Evolutionary conservation across 2,113 vertebrate species (phyloP), one percentile per base, ranked within the genome.

Genomic region (Tinamus guttatus): DNA sequence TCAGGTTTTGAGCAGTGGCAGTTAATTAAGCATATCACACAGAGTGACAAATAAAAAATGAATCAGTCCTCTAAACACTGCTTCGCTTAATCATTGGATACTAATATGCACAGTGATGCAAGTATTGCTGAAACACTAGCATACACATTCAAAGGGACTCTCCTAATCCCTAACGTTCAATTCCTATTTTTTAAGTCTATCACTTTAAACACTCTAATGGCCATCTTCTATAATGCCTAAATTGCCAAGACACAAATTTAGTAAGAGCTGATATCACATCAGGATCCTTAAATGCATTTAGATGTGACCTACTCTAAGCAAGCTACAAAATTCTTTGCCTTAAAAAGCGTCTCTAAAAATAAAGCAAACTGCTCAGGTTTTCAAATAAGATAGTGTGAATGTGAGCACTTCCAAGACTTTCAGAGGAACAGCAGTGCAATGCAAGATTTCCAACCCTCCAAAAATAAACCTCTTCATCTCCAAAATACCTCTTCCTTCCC

Each of bases 291-390:
- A 85, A 64, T 27, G 56, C 11, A 69, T 25, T 70, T 83, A 67
- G 45, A 83, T 47, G 74, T 38, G 34, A 40, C 24, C 49, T 90
- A 38, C 14, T 64, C 82, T 78, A 58, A 25, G 6, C 54, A 94
- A 79, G 73, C 15, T 38, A 19, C 36, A 77, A 87, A 89, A 94
- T 91, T 88, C 60, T 81, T 56, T 82, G 86, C 92, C 88, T 81
- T 65, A 95, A 95, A 95, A 95, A 95, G 52, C 43, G 90, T 67
- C 21, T 80, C 85, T n/a, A 94, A 95, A 97, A 94, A 71, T 69
- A 97, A 95, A 94, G 18, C 21, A 36, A 96, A 76, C 62, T 62
- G 32, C 10, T 36, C 45, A 83, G 73, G 75, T 89, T 95, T 90
- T 93, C 32, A 81, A 4, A 20, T 52, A 80, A 86, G 24, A 38